Percentiles rank a stretch among this genome's conserved stretches.
These are phyloP conservation scores for Metopolophium dirhodum DNA, from an alignment of 1,140 invertebrate species.

Conservation along the genomic window DNA sequence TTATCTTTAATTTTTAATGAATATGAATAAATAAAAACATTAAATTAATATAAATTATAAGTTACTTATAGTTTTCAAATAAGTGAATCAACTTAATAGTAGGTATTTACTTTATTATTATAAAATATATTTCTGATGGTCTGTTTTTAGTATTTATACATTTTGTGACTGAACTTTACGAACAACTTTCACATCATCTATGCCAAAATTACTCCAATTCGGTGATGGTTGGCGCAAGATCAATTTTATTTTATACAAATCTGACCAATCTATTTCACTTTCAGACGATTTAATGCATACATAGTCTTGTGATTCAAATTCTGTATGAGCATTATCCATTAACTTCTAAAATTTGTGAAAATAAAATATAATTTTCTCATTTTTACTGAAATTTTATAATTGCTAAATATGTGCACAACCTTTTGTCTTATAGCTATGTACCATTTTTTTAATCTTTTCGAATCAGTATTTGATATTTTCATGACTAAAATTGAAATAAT, in stretches of 20 bases:
- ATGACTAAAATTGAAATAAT: constrained; percentile 16
- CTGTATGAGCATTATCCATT: constrained; percentile 44
- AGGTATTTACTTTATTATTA: neutral
- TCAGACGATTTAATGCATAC: constrained; percentile 36
- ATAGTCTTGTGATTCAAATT: constrained; percentile 27
- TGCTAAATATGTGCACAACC: neutral
- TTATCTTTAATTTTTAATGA: neutral
- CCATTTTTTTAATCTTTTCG: constrained; percentile 17
- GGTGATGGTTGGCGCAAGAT: constrained; percentile 40
- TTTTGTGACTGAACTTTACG: neutral
- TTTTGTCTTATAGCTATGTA: constrained; percentile 19
- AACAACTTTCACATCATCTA: constrained; percentile 11
- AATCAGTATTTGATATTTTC: constrained; percentile 29
- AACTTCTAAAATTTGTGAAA: constrained; percentile 30
- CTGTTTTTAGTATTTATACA: neutral
- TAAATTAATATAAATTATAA: neutral
- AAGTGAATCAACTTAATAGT: neutral
- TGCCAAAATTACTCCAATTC: constrained; percentile 22
- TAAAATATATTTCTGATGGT: neutral
- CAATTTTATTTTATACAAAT: constrained; percentile 51
- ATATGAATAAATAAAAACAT: neutral
- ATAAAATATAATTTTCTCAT: neutral
- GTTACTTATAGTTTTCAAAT: neutral
- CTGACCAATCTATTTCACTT: constrained; percentile 38
- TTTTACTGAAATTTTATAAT: neutral